phyloP scores from a whole-genome alignment of 2,113 vertebrate species.

The Archilochus colubris region DNA sequence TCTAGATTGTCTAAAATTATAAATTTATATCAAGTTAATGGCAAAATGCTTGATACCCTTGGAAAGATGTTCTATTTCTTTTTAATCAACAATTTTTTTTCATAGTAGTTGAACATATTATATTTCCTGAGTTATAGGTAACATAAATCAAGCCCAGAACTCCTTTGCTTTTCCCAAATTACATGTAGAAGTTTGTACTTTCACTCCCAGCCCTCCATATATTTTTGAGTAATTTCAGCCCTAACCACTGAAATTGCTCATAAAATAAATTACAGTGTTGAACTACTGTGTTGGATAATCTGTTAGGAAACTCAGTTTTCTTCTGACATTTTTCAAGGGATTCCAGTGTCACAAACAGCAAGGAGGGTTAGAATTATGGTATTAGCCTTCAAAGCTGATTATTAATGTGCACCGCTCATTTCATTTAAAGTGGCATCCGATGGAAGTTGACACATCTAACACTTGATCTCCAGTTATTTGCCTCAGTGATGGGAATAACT shows the following conservation, averaged over 20 bases:
- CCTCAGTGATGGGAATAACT: neutral
- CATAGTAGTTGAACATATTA: neutral
- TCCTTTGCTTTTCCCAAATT: neutral
- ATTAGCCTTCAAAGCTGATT: constrained; percentile 50
- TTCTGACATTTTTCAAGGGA: constrained; percentile 22
- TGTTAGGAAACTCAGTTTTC: constrained; percentile 15
- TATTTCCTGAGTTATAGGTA: neutral
- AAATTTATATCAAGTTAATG: neutral
- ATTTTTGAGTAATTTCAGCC: neutral
- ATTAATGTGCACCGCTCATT: constrained; percentile 26
- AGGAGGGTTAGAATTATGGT: constrained; percentile 27
- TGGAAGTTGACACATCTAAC: constrained; percentile 35
- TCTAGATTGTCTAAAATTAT: constrained; percentile 6
- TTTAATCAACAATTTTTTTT: neutral
- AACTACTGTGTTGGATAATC: constrained; percentile 9
- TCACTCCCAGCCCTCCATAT: neutral
- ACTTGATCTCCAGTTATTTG: constrained; percentile 19
- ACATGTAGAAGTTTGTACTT: neutral
- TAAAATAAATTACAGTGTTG: constrained; percentile 17
- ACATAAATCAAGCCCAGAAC: neutral
- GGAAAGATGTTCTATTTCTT: neutral
- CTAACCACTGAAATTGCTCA: neutral
- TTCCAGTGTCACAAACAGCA: neutral
- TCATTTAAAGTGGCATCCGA: constrained; percentile 20
- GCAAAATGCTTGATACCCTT: neutral